Conservation (phyloP, 1,140 invertebrate species). For the Drosophila grimshawi region DNA sequence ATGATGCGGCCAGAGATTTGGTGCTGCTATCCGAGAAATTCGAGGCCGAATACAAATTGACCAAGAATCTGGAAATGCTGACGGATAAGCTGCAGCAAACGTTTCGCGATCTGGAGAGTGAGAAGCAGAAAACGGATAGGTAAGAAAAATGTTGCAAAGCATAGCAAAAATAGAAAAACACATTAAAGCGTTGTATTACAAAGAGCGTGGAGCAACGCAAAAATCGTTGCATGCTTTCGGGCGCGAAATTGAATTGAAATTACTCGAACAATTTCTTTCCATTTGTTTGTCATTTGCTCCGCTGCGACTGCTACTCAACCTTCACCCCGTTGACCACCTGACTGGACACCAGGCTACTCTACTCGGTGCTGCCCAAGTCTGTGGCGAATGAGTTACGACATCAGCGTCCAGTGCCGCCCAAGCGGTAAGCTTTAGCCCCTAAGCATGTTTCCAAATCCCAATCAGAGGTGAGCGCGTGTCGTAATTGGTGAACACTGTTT, state of each 20-base stretch:
- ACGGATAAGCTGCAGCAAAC: conserved; percentile 98
- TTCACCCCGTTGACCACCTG: not conserved
- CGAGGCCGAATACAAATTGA: conserved; percentile 98
- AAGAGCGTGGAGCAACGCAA: conserved; percentile 5
- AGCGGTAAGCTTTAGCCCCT: conserved; percentile 79
- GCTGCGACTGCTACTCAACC: conserved; percentile 6
- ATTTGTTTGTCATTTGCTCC: conserved; percentile 30
- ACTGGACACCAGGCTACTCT: conserved; percentile 89
- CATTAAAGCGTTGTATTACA: conserved; percentile 44
- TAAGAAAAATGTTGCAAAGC: conserved; percentile 83
- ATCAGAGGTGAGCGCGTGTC: not conserved
- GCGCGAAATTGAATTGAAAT: conserved; percentile 81
- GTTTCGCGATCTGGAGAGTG: conserved; percentile 96
- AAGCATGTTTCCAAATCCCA: not conserved
- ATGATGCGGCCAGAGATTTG: conserved; percentile 98
- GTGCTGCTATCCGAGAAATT: conserved; percentile 99
- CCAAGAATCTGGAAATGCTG: conserved; percentile 97
- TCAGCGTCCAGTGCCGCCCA: conserved; percentile 93
- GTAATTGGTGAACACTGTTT: not conserved
- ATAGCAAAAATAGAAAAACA: conserved; percentile 49
- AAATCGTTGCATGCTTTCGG: conserved; percentile 68
- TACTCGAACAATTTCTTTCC: conserved; percentile 67
- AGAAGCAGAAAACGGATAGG: conserved; percentile 99
- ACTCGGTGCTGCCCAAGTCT: conserved; percentile 96
- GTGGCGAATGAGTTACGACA: conserved; percentile 97